Base-by-base conservation (phyloP, 2,797 vertebrate species). In the Protosalanx chinensis region DNA sequence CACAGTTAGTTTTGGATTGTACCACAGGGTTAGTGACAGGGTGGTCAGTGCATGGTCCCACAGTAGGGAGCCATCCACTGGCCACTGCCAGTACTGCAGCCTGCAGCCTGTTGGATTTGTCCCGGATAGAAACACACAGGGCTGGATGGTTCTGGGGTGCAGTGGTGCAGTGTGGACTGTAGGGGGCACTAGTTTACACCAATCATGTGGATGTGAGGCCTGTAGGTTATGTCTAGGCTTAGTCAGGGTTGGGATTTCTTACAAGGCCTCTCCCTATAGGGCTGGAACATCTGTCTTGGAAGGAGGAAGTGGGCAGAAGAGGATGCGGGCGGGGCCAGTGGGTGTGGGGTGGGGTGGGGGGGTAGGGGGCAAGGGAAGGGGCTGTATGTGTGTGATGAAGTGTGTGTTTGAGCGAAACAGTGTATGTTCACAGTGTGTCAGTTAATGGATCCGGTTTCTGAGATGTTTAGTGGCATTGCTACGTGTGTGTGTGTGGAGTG, bases 31-130 rank as follows among this genome's bases (percentile, higher is more conserved):
- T 30, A 16, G 63, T 61, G 41, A 32, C 23, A 18, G 1, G 35
- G 51, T 58, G 73, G 35, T 68, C 37, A 23, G 62, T 66, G 68
- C 72, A 81, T 83, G 81, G 67, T 75, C 64, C 46, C 16, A 79
- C 61, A 23, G 35, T 74, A 64, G 71, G 79, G 77, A 74, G 81
- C 79, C 86, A 81, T 78, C 80, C 64, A 74, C 70, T 83, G 81
- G 78, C 78, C 56, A 18, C 70, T 63, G 35, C 72, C 33, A 16
- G 72, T 70, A 82, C 72, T 85, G 75, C 81, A 82, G 61, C 30
- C 73, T 65, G 51, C 16, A 16, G 51, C 13, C 51, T 53, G 57
- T 8, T 8, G 18, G 57, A 58, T 5, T 53, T 5, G 18, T 15
- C 51, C 18, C 51, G 18, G 3, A 7, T 15, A 32, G n/a, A 13